Conservation (phyloP, 2,888 invertebrate species). For the Drosophila mettleri region DNA sequence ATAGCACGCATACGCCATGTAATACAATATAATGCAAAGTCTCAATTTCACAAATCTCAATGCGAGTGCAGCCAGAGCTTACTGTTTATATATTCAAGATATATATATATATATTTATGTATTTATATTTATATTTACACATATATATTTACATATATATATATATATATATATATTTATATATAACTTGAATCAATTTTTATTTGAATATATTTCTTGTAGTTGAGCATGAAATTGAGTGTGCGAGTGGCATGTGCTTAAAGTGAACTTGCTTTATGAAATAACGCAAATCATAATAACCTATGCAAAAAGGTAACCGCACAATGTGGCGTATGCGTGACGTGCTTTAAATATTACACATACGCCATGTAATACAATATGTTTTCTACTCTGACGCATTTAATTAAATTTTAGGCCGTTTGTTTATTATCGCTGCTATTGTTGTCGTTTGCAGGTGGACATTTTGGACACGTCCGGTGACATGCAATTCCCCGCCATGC, state of each 20-base stretch:
- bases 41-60: neutral
- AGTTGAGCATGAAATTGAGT: neutral
- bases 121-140: no score
- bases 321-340: constrained; percentile 39
- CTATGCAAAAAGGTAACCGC: neutral
- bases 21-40: neutral
- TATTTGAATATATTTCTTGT: neutral
- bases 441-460: constrained; percentile 86
- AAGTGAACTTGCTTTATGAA: neutral
- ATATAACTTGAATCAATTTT: no score
- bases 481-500: constrained; percentile 96
- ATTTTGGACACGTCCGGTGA: constrained; percentile 94
- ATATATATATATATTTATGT: no score
- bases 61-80: neutral
- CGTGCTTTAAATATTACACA: constrained; percentile 26
- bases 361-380: constrained; percentile 25
- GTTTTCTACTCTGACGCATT: constrained; percentile 21
- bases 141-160: no score
- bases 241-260: neutral
- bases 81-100: no score
- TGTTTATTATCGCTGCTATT: neutral
- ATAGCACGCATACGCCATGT: constrained; percentile 2
- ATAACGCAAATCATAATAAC: neutral
- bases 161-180: no score
- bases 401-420: constrained; percentile 23